Evolutionary conservation across 2,113 vertebrate species (phyloP), one percentile per base, ranked within the genome.

Genomic region (Atractosteus spatula): DNA sequence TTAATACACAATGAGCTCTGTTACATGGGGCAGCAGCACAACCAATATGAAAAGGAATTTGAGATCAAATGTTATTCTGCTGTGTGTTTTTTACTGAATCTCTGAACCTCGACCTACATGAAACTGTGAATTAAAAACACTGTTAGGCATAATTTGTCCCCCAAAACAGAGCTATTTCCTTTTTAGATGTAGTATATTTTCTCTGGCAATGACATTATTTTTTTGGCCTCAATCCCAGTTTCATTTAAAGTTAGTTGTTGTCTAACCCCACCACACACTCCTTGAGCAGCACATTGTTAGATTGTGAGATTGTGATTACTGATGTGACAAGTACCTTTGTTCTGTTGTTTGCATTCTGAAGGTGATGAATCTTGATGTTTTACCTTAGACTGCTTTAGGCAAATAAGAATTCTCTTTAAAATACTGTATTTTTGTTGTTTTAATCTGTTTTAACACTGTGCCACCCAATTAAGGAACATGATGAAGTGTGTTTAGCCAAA

Each of bases 61-160:
- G 66, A 72, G 51, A 59, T 59, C 75, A 65, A 29, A 29, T 72
- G 64, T 42, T 54, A 11, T 44, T 76, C 61, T 51, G 43, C 42
- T 45, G 7, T 16, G 59, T 13, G 54, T 65, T 68, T 72, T 74
- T 73, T 71, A 59, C 71, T 64, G 70, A 71, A 71, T 78, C 76
- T 73, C 62, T 42, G 13, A 69, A 68, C 65, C n/a, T 63, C 41
- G 14, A 16, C 65, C 71, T 69, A 43, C 70, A 69, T 69, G 62
- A 71, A 79, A 71, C 64, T 77, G 71, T 72, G 65, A 77, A 76
- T 77, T 74, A 69, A 75, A 69, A 79, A 71, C 72, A 76, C 71
- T 41, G 54, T 51, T 56, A 68, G 69, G 74, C 75, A 59, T 67
- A 5, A 77, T 81, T 75, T 77, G 68, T 81, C 17, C 17, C 17